phyloP scores from a whole-genome alignment of 2,888 invertebrate species.

The Andrena fulva region DNA sequence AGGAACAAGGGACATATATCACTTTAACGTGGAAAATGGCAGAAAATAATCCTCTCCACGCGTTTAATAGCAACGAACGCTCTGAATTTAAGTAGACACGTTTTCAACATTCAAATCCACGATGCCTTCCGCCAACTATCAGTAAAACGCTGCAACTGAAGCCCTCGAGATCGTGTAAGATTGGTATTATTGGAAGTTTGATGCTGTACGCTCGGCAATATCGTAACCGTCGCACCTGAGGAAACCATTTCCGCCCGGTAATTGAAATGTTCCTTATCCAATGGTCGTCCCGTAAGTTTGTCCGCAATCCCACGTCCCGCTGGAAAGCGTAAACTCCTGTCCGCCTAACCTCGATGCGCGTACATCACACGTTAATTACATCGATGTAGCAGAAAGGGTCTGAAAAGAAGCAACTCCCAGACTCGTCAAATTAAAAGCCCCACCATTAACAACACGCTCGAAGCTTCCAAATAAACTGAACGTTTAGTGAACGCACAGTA shows the following conservation, averaged over 20 bases:
- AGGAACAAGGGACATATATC: not conserved
- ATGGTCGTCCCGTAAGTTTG: constrained; percentile 50
- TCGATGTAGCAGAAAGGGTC: not conserved
- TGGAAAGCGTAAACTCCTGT: constrained; percentile 67
- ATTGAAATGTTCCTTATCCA: constrained; percentile 79
- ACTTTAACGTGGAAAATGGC: not conserved
- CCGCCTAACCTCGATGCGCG: constrained; percentile 6
- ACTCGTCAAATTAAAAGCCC: too few relatives aligned
- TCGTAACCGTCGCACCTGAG: constrained; percentile 78
- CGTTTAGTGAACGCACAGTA: too few relatives aligned
- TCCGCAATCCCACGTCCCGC: constrained; percentile 44
- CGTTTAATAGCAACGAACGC: not conserved
- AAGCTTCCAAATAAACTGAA: too few relatives aligned
- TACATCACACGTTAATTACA: constrained; percentile 20
- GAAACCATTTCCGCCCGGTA: constrained; percentile 82
- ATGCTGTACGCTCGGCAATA: constrained; percentile 72
- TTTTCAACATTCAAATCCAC: not conserved
- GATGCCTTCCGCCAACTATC: not conserved
- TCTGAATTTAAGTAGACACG: not conserved
- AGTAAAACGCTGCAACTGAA: not conserved
- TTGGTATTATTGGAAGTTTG: constrained; percentile 71
- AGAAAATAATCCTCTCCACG: too few relatives aligned
- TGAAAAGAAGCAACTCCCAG: too few relatives aligned
- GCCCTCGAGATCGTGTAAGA: constrained; percentile 20
- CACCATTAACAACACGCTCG: too few relatives aligned